Conservation (phyloP, 2,113 vertebrate genomes). For the Corydoras maculifer region DNA sequence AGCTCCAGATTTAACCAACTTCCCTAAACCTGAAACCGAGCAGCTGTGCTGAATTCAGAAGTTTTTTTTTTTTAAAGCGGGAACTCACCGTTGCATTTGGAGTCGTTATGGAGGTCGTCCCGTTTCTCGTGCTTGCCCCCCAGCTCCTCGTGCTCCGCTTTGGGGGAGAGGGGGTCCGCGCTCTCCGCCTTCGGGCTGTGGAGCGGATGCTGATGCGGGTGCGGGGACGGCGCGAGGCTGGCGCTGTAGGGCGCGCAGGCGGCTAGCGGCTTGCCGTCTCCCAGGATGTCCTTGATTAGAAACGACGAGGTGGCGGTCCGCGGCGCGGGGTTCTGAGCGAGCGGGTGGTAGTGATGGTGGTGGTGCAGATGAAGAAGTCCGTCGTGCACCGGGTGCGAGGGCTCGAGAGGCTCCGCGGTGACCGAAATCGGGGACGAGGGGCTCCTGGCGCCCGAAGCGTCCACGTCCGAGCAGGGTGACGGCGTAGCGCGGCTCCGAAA, state of each 20-base stretch:
- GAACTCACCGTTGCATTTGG: constrained; percentile 91
- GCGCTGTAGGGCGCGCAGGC: constrained; percentile 97
- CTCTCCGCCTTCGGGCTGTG: constrained; percentile 67
- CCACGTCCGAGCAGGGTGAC: constrained; percentile 91
- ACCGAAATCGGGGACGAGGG: constrained; percentile 93
- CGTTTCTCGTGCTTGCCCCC: constrained; percentile 86
- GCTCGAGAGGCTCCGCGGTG: constrained; percentile 82
- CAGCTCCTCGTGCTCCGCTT: constrained; percentile 79
- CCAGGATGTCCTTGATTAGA: constrained; percentile 97
- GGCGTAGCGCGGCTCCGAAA: constrained; percentile 84
- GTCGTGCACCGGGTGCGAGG: constrained; percentile 72
- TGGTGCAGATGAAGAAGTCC: constrained; percentile 78
- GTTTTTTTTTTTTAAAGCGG: too few relatives aligned
- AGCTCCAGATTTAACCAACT: too few relatives aligned
- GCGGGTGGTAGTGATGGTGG: constrained; percentile 68
- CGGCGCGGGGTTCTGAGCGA: constrained; percentile 67
- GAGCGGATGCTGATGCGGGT: constrained; percentile 70
- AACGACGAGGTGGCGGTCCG: constrained; percentile 97
- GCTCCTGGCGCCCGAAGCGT: constrained; percentile 79
- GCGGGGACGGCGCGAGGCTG: constrained; percentile 78
- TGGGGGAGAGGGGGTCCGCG: too few relatives aligned
- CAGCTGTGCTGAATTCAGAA: too few relatives aligned
- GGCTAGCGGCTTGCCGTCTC: constrained; percentile 95
- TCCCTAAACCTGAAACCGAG: too few relatives aligned
- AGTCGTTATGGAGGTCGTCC: constrained; percentile 81